Evolutionary conservation across 2,797 vertebrate genomes (phyloP).

Genomic region (Columba guinea): DNA sequence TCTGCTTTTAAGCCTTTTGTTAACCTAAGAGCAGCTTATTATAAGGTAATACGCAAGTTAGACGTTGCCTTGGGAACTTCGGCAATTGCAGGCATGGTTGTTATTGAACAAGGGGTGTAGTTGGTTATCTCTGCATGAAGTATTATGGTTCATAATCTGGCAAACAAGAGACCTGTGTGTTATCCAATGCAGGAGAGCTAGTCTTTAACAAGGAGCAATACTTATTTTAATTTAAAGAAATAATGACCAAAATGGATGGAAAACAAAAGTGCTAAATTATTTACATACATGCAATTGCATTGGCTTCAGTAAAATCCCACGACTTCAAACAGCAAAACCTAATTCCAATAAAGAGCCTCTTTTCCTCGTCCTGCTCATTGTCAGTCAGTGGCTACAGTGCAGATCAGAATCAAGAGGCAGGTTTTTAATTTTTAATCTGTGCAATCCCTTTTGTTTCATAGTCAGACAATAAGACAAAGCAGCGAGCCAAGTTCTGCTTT

Average conservation of each 20-base stretch:
- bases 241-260: not conserved
- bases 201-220: not conserved
- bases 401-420: fast-evolving
- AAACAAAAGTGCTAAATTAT: not conserved
- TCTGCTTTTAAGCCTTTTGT: not conserved
- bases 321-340: not conserved
- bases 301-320: not conserved
- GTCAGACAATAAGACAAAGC: fast-evolving
- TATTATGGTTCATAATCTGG: not conserved
- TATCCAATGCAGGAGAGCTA: not conserved
- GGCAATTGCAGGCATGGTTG: not conserved
- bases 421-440: not conserved
- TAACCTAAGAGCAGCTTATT: not conserved
- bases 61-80: not conserved
- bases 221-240: not conserved
- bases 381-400: not conserved
- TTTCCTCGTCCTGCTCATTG: not conserved
- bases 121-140: not conserved
- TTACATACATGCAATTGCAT: not conserved
- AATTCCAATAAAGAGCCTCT: not conserved
- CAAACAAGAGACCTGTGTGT: not conserved
- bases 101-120: not conserved
- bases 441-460: not conserved
- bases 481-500: fast-evolving
- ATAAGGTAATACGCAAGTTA: not conserved